Conservation (phyloP, 2,113 vertebrate species). For the Pituophis catenifer region DNA sequence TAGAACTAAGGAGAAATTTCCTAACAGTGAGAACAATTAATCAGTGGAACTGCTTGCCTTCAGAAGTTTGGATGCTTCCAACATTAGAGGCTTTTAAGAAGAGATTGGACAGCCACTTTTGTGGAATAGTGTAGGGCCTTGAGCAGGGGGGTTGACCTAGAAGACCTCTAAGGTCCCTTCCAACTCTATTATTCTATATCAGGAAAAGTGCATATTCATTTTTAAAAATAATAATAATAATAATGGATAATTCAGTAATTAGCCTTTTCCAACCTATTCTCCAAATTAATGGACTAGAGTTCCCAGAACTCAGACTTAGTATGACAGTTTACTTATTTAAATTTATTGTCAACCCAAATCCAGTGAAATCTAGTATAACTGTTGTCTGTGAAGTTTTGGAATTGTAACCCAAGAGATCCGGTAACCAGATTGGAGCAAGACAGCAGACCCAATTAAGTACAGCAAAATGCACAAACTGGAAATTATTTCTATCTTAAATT, state of each 20-base stretch:
- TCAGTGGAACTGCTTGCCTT: no score
- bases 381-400: not conserved
- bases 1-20: no score
- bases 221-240: not conserved
- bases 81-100: no score
- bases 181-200: no score
- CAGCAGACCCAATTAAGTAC: not conserved
- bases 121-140: no score
- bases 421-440: not conserved
- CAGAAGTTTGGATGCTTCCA: no score
- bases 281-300: not conserved
- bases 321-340: not conserved
- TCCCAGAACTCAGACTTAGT: not conserved
- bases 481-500: not conserved
- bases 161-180: no score
- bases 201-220: not conserved
- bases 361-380: not conserved
- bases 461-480: not conserved
- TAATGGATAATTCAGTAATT: not conserved
- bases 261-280: not conserved
- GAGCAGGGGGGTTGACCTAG: no score
- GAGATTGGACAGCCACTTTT: no score
- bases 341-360: not conserved
- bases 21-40: no score
- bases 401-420: not conserved